Percentiles rank a stretch among this genome's conserved stretches.
Conservation (phyloP, 2,888 invertebrate genomes). For the Melolontha melolontha region DNA sequence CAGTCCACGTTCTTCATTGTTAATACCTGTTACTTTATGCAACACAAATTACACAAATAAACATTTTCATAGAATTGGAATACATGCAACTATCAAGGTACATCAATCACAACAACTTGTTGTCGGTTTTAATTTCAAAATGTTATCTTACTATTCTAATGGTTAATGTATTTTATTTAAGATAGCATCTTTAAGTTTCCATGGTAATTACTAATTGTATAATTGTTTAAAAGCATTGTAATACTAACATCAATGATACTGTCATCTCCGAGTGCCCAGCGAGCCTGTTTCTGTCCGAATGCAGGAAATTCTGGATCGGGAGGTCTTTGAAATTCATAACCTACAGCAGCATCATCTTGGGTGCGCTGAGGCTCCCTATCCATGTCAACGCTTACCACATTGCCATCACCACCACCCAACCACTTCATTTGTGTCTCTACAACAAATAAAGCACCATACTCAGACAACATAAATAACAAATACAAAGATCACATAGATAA, state of each 20-base stretch:
- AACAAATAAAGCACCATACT: conserved; percentile 43
- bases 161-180: background rate
- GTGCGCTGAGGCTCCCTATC: conserved; percentile 77
- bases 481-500: background rate
- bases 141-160: background rate
- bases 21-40: too few species aligned
- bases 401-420: conserved; percentile 77
- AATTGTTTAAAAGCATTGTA: background rate
- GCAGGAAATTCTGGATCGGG: conserved; percentile 85
- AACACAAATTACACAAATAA: too few species aligned
- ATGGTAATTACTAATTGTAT: background rate
- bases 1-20: too few species aligned
- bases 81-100: too few species aligned
- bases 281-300: conserved; percentile 77
- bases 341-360: conserved; percentile 92
- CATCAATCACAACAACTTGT: too few species aligned
- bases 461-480: conserved; percentile 6
- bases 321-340: conserved; percentile 90
- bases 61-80: too few species aligned
- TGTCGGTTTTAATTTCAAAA: too few species aligned
- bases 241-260: conserved; percentile 85
- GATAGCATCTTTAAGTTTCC: background rate
- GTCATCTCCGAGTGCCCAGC: conserved; percentile 93
- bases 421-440: conserved; percentile 77
- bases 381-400: conserved; percentile 71